Base-by-base conservation (phyloP, 2,888 invertebrate genomes). In the Drosophila tanythrix region DNA sequence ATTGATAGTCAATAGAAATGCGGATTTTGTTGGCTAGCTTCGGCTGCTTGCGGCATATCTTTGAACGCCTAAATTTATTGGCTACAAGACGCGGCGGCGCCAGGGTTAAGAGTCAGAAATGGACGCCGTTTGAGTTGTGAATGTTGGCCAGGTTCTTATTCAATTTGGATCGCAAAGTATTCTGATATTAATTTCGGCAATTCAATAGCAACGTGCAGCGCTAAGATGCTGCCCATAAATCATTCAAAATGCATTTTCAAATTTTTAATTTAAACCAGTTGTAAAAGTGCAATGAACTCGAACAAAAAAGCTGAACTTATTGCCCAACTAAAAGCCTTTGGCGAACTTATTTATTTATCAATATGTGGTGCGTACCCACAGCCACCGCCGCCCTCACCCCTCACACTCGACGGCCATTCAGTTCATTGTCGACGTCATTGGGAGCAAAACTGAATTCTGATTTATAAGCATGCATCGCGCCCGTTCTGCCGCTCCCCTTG, bases 261-360 rank as follows among this genome's bases (percentile, higher is more conserved):
- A 76, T 85, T 85, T 90, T 90, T 76, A 90, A 88, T 83, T 83
- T 80, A 90, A 90, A 86, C 90, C 85, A 88, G 90, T 88, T 86
- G 84, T 72, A 71, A 65, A 83, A 90, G 86, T 87, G 82, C 90
- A 77, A 67, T 89, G 90, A 86, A 86, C 90, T 73, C 67, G 33
- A 60, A 66, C 67, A 52, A 63, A 40, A 64, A 51, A 25, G 33
- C 21, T 57, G 29, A 56, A 56, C 43, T 51, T 52, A 71, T 71
- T 43, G 38, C 27, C 65, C 60, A 76, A 52, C 61, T 65, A 90
- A 90, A 84, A 76, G 85, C 85, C 90, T 78, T 79, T 70, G 87
- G 85, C 90, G 55, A 88, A 84, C 82, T 90, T 86, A 90, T 86
- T 90, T 90, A 86, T 90, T 90, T 89, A 90, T 87, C 90, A 90